Conservation (phyloP, 2,113 vertebrate species). For the Seriola rivoliana region DNA sequence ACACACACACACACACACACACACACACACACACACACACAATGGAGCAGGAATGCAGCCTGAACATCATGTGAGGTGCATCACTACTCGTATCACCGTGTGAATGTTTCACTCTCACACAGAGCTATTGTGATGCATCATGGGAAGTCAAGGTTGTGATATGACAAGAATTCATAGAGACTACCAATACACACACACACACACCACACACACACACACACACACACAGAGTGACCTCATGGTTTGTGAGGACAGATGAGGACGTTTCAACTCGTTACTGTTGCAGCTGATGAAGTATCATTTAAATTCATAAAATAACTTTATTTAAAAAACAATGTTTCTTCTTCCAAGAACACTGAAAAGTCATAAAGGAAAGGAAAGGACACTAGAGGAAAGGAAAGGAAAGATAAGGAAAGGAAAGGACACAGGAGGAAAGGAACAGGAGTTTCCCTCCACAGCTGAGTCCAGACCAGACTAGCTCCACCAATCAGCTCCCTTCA, state of each 20-base stretch:
- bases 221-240: neutral
- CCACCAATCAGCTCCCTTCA: constrained; percentile 29
- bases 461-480: neutral
- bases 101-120: constrained; percentile 26
- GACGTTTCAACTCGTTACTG: neutral
- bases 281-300: neutral
- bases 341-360: too few species aligned
- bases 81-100: constrained; percentile 31
- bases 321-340: too few species aligned
- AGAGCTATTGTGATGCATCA: constrained; percentile 48
- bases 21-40: neutral
- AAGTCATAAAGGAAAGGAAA: too few species aligned
- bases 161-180: constrained; percentile 36
- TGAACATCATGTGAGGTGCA: constrained; percentile 54
- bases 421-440: neutral
- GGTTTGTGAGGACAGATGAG: neutral
- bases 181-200: constrained; percentile 13
- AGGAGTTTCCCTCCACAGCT: too few species aligned
- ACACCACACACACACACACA: constrained; percentile 17
- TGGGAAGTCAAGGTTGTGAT: constrained; percentile 43
- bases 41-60: constrained; percentile 33
- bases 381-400: neutral
- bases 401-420: neutral
- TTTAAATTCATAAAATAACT: too few species aligned
- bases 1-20: neutral